A percentile compares a stretch with the other conserved stretches of the same genome.
Evolutionary conservation across 37 sponge, comb jelly and placozoan genomes (phyloP).

Genomic region (Cladorhizidae sp.): DNA sequence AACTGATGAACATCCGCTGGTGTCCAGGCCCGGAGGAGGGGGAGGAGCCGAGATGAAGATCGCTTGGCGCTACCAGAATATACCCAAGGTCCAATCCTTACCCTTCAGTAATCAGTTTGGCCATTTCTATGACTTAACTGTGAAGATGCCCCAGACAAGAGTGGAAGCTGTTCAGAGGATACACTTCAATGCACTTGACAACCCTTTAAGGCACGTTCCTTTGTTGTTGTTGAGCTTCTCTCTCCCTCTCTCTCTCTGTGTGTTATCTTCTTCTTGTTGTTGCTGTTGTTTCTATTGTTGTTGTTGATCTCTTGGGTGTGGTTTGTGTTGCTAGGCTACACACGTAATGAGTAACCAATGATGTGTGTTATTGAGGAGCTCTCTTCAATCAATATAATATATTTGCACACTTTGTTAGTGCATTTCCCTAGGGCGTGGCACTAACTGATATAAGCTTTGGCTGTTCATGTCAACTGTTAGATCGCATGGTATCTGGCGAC

Average conservation of each 20-base stretch:
- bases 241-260: neutral
- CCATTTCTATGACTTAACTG: conserved; percentile 64
- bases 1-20: neutral
- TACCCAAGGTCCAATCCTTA: conserved; percentile 66
- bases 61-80: conserved; percentile 81
- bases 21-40: neutral
- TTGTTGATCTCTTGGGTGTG: conserved; percentile 63
- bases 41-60: conserved; percentile 63
- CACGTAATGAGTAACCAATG: too few species aligned
- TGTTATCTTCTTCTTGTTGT: neutral
- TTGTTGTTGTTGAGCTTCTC: too few species aligned
- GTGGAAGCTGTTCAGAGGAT: conserved; percentile 29
- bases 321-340: too few species aligned
- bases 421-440: too few species aligned
- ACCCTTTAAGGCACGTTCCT: neutral
- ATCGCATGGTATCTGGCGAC: too few species aligned
- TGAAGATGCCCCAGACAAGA: conserved; percentile 32
- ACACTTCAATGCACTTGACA: conserved; percentile 15
- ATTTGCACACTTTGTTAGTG: too few species aligned
- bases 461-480: too few species aligned
- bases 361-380: too few species aligned
- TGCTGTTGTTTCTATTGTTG: neutral
- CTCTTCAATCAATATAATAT: too few species aligned
- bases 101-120: conserved; percentile 66
- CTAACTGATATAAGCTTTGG: too few species aligned